Conservation (phyloP, 1,140 invertebrate species). For the Hypothenemus hampei region DNA sequence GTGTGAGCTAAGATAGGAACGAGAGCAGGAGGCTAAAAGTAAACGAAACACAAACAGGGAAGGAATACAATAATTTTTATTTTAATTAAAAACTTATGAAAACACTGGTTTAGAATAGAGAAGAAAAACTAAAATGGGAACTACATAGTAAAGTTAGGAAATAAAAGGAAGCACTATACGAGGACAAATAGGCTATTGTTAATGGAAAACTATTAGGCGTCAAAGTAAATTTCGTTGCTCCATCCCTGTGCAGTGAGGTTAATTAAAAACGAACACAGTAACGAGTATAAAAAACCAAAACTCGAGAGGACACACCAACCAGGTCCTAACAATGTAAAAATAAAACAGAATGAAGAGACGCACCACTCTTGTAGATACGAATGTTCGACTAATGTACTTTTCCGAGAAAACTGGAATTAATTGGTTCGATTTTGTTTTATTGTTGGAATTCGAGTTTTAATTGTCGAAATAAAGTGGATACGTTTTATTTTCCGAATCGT, state of each 20-base stretch:
- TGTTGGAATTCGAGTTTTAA: constrained; percentile 25
- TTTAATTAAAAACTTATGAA: not conserved
- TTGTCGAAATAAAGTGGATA: constrained; percentile 11
- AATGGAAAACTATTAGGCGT: no score
- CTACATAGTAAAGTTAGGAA: no score
- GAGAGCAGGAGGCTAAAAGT: constrained; percentile 19
- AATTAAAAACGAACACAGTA: constrained; percentile 44
- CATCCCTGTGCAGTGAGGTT: constrained; percentile 33
- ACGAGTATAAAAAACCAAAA: constrained; percentile 33
- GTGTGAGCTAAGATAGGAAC: constrained; percentile 40
- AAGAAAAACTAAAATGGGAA: no score
- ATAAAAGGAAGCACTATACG: no score
- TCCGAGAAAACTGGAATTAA: constrained; percentile 35
- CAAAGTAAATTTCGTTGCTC: no score
- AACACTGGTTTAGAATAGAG: not conserved
- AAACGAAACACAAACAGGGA: not conserved
- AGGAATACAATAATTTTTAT: not conserved
- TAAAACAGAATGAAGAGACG: constrained; percentile 39
- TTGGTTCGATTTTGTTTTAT: constrained; percentile 33
- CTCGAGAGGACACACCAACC: constrained; percentile 34
- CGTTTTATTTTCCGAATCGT: not conserved
- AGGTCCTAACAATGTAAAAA: constrained; percentile 43
- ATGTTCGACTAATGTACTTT: constrained; percentile 40
- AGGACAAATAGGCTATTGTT: no score
- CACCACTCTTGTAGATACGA: constrained; percentile 34